phyloP scores from a whole-genome alignment of 2,888 invertebrate species.

The Tupiocoris notatus region DNA sequence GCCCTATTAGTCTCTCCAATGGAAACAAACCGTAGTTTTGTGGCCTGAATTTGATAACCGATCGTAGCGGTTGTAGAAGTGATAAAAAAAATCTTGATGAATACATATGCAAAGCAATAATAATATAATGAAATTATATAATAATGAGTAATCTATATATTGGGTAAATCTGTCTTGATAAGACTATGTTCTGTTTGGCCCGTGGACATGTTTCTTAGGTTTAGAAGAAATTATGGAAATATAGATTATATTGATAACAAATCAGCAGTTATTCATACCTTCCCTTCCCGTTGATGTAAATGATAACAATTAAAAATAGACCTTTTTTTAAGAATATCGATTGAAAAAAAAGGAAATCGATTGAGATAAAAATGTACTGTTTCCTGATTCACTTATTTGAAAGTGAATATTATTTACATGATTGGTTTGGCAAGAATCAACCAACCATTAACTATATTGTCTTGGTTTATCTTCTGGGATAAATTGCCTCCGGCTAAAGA shows the following conservation, averaged over 20 bases:
- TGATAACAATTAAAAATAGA: too few species aligned
- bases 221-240: constrained; percentile 35
- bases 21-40: constrained; percentile 10
- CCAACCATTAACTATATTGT: too few species aligned
- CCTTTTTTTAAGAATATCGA: too few species aligned
- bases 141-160: constrained; percentile 34
- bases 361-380: too few species aligned
- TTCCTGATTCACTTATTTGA: too few species aligned
- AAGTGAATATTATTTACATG: too few species aligned
- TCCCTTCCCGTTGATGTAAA: too few species aligned
- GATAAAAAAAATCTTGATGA: constrained; percentile 31
- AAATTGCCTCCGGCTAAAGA: too few species aligned
- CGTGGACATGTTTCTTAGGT: constrained; percentile 36
- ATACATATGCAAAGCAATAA: constrained; percentile 37
- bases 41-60: constrained; percentile 31
- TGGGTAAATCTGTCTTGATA: constrained; percentile 38
- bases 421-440: too few species aligned
- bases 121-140: constrained; percentile 34
- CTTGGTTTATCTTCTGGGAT: too few species aligned
- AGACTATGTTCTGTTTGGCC: constrained; percentile 35
- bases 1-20: constrained; percentile 7
- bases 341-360: too few species aligned
- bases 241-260: constrained; percentile 34
- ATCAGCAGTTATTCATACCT: background rate
- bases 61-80: constrained; percentile 36